Evolutionary conservation across 1,140 invertebrate genomes (phyloP).

Genomic region (Bombus waltoni): DNA sequence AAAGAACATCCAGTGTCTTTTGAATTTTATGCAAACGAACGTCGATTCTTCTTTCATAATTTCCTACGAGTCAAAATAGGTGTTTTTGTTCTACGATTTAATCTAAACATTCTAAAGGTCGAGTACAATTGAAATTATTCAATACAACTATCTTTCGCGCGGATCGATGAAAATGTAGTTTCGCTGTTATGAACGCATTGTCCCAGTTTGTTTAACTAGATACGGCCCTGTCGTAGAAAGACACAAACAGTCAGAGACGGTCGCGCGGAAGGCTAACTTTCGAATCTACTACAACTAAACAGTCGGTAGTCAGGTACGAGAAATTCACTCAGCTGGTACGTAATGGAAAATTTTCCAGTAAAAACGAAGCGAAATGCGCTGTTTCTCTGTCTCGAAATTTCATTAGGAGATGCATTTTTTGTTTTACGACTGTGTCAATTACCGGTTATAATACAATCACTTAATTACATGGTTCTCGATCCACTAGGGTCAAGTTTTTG

Average conservation of each 20-base stretch:
- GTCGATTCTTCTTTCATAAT: neutral
- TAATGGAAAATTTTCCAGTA: constrained; percentile 72
- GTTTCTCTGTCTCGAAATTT: neutral
- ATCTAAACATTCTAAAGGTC: neutral
- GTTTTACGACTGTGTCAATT: neutral
- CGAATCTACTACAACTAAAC: constrained; percentile 74
- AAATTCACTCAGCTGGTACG: constrained; percentile 74
- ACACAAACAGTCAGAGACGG: constrained; percentile 62
- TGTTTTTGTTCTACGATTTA: neutral
- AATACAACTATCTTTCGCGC: neutral
- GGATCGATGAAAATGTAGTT: constrained; percentile 14
- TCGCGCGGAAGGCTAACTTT: constrained; percentile 75
- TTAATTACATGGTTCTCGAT: neutral
- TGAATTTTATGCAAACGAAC: neutral
- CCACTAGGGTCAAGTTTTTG: neutral
- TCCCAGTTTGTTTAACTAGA: constrained; percentile 47
- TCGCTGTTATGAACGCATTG: constrained; percentile 20
- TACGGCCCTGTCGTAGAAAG: constrained; percentile 70
- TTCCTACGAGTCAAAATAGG: neutral
- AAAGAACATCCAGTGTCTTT: neutral
- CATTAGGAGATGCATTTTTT: neutral
- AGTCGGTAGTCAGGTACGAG: constrained; percentile 61
- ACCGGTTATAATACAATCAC: neutral
- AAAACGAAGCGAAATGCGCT: constrained; percentile 49
- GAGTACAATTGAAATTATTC: constrained; percentile 25